phyloP scores from a whole-genome alignment of 2,797 vertebrate species.

The Danio choprae region DNA sequence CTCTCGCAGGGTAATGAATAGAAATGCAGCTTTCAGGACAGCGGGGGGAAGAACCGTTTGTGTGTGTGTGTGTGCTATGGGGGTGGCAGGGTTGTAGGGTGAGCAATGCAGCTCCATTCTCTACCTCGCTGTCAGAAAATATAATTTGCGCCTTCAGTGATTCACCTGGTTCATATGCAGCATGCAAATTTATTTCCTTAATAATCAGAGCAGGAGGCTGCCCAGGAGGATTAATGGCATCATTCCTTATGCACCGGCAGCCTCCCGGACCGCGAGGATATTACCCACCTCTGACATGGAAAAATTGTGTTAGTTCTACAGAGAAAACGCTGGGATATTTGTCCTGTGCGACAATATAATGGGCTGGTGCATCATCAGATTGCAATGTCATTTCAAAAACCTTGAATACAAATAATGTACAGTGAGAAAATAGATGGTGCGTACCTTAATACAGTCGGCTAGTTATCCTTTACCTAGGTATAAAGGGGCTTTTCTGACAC shows the following conservation, averaged over 20 bases:
- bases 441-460: conserved; percentile 92
- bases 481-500: conserved; percentile 68
- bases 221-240: conserved; percentile 99
- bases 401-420: conserved; percentile 99
- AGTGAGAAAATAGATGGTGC: conserved; percentile 90
- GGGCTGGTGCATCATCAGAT: conserved; percentile 99
- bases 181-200: conserved; percentile 99
- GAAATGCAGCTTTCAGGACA: conserved; percentile 87
- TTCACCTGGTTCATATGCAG: conserved; percentile 99
- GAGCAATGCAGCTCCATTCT: conserved; percentile 87
- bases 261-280: conserved; percentile 91
- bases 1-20: conserved; percentile 90
- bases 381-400: conserved; percentile 99
- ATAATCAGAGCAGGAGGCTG: conserved; percentile 98
- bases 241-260: conserved; percentile 90
- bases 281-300: conserved; percentile 99
- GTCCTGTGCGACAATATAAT: conserved; percentile 99
- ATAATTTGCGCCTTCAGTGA: conserved; percentile 98
- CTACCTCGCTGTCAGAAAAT: conserved; percentile 94
- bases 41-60: conserved; percentile 33
- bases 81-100: conserved; percentile 65
- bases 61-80: conserved; percentile 41
- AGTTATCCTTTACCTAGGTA: conserved; percentile 86
- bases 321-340: conserved; percentile 99
- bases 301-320: conserved; percentile 99